phyloP scores from a whole-genome alignment of 2,113 vertebrate species.

The Eubucco bourcierii region DNA sequence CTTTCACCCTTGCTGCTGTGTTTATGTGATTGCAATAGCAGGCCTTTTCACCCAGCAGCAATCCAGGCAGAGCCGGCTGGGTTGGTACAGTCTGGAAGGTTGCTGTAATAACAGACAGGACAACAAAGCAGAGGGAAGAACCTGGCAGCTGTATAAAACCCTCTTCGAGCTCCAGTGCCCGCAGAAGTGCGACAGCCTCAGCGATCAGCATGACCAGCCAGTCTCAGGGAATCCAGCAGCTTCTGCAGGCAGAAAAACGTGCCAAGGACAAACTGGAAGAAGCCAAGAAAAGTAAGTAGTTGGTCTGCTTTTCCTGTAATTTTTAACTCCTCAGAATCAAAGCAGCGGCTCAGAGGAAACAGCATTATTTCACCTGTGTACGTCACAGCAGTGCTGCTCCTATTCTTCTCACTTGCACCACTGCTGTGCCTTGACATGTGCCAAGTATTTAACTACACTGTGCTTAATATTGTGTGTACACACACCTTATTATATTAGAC shows the following conservation, averaged over 20 bases:
- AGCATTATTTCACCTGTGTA: neutral
- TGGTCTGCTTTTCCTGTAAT: neutral
- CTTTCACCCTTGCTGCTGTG: neutral
- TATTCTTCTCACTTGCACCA: neutral
- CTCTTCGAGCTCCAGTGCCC: neutral
- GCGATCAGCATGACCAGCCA: constrained; percentile 74
- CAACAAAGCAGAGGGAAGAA: neutral
- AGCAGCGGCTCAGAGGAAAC: neutral
- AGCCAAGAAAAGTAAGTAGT: constrained; percentile 81
- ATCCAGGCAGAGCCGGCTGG: neutral
- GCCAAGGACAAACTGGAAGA: constrained; percentile 83
- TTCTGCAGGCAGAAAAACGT: constrained; percentile 80
- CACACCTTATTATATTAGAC: neutral
- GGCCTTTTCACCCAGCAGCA: neutral
- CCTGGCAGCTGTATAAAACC: constrained; percentile 5
- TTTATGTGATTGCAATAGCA: constrained; percentile 17
- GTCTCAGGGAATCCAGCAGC: constrained; percentile 81
- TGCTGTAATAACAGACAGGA: constrained; percentile 46
- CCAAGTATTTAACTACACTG: neutral
- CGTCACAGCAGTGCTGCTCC: neutral
- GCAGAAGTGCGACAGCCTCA: neutral
- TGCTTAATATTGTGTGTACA: neutral
- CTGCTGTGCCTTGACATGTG: neutral
- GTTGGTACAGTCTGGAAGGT: neutral
- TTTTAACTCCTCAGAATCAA: neutral